Percentiles rank a stretch among this genome's conserved stretches.
phyloP scores from a whole-genome alignment of 2,797 vertebrate genomes.

The Zenarchopterus dispar region DNA sequence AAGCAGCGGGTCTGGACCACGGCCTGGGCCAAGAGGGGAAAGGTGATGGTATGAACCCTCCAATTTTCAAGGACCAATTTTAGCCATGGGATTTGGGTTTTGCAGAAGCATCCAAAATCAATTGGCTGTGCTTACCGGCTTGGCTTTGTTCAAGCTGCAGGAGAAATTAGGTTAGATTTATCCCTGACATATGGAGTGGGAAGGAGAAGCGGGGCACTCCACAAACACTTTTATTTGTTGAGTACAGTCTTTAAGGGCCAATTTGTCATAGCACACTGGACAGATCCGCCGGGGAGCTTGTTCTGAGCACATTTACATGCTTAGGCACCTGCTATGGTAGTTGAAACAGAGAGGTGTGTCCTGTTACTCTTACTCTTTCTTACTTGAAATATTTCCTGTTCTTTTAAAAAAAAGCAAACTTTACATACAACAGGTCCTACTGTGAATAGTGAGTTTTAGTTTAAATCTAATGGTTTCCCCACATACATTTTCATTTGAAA shows the following conservation, averaged over 20 bases:
- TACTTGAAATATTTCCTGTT: slow-evolving; percentile 5
- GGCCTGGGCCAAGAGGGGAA: slow-evolving; percentile 45
- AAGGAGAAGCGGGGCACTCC: slow-evolving; percentile 38
- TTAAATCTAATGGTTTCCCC: not conserved
- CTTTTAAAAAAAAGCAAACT: not conserved
- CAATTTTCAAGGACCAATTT: slow-evolving; percentile 71
- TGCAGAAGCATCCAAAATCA: slow-evolving; percentile 68
- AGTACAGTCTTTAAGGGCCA: slow-evolving; percentile 49
- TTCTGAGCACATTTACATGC: slow-evolving; percentile 6
- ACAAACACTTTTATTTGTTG: slow-evolving; percentile 65
- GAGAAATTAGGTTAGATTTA: slow-evolving; percentile 71
- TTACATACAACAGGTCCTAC: not conserved
- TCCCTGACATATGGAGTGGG: slow-evolving; percentile 60
- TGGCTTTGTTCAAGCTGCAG: slow-evolving; percentile 55
- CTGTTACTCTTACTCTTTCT: not conserved
- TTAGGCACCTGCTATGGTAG: slow-evolving; percentile 48
- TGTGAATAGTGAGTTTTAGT: not conserved
- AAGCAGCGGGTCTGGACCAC: slow-evolving; percentile 56
- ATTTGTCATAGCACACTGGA: slow-evolving; percentile 64
- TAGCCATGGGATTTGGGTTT: slow-evolving; percentile 69
- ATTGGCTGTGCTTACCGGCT: slow-evolving; percentile 68
- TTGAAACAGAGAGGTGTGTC: slow-evolving; percentile 3
- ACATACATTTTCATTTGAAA: slow-evolving; percentile 20
- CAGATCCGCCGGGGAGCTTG: slow-evolving; percentile 25
- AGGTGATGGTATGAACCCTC: slow-evolving; percentile 50